Conservation (phyloP, 2,888 invertebrate species). For the Hymenopus coronatus region DNA sequence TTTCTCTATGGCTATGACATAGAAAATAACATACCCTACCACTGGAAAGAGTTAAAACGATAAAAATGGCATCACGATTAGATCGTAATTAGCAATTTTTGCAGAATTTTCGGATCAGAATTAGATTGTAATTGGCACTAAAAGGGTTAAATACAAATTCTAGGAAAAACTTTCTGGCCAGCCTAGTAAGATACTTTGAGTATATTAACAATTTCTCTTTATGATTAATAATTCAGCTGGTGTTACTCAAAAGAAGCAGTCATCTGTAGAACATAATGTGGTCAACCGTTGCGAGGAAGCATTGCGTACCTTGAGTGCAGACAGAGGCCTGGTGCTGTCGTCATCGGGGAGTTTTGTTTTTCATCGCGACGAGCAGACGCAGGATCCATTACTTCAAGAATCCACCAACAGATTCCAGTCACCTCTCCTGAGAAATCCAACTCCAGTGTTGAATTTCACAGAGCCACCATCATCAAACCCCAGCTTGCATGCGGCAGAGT, state of each 20-base stretch:
- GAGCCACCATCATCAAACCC: not conserved
- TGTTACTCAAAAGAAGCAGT: not conserved
- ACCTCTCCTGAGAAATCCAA: not conserved
- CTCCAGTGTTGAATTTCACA: not conserved
- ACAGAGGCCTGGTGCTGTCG: not conserved
- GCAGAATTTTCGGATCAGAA: too few relatives aligned
- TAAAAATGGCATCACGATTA: too few relatives aligned
- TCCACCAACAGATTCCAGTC: not conserved
- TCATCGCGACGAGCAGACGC: not conserved
- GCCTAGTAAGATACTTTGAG: too few relatives aligned
- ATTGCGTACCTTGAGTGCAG: conserved; percentile 4
- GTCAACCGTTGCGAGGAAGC: conserved; percentile 13
- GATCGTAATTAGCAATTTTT: too few relatives aligned
- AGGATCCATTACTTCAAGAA: not conserved
- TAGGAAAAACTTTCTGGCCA: too few relatives aligned
- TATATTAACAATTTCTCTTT: not conserved
- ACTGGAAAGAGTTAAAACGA: too few relatives aligned
- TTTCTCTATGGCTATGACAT: too few relatives aligned
- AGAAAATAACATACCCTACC: too few relatives aligned
- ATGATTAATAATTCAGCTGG: not conserved
- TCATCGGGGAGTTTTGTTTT: not conserved
- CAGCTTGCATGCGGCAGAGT: not conserved
- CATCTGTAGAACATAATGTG: not conserved
- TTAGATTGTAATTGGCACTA: too few relatives aligned
- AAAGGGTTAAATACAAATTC: too few relatives aligned